Conservation (phyloP, 2,113 vertebrate genomes). For the Alectura lathami region DNA sequence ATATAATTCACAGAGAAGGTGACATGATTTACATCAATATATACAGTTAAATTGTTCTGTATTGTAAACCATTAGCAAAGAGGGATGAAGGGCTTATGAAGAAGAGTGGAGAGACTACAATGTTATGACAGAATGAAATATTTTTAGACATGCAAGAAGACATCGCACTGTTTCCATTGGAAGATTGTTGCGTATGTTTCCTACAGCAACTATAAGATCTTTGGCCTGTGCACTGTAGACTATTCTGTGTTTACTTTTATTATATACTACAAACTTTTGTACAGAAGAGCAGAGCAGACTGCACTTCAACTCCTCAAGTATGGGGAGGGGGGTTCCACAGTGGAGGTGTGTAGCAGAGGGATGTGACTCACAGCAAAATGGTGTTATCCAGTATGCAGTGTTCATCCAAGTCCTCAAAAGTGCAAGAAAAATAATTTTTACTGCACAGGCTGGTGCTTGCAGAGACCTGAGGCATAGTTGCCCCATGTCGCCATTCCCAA, state of each 20-base stretch:
- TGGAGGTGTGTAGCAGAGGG: not conserved
- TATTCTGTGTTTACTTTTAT: constrained; percentile 33
- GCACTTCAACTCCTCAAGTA: not conserved
- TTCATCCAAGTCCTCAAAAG: not conserved
- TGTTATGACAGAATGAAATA: constrained; percentile 61
- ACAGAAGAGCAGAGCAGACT: not conserved
- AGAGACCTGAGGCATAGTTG: not conserved
- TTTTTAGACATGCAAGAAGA: constrained; percentile 53
- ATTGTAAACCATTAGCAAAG: constrained; percentile 64
- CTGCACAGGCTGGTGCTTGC: not conserved
- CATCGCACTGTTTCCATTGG: constrained; percentile 50
- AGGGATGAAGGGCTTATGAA: constrained; percentile 60
- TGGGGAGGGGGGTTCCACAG: accelerated
- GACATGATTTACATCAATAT: constrained; percentile 65
- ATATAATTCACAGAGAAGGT: constrained; percentile 55
- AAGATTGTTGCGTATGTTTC: constrained; percentile 37
- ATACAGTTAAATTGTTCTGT: constrained; percentile 56
- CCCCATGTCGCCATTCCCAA: accelerated
- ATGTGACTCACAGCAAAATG: not conserved
- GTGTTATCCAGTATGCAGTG: not conserved
- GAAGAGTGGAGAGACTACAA: constrained; percentile 43
- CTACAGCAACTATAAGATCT: constrained; percentile 39
- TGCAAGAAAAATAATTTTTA: not conserved
- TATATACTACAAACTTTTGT: not conserved
- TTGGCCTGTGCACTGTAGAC: constrained; percentile 8